phyloP scores from a whole-genome alignment of 23 tunicate species.

The Ciona savignyi region DNA sequence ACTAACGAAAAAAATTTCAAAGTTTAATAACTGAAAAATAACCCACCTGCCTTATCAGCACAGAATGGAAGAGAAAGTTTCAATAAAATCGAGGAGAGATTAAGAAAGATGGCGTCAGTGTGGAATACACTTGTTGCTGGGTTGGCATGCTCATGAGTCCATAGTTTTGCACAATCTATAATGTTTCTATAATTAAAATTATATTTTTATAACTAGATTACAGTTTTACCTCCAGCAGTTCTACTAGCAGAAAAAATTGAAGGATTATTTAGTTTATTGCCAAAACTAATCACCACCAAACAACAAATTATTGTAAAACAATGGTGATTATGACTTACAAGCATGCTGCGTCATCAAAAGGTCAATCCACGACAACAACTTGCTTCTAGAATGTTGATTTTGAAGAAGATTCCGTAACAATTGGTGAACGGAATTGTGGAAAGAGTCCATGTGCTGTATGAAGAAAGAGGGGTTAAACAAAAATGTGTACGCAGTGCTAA shows the following conservation, averaged over 20 bases:
- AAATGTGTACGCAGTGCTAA: too few relatives aligned
- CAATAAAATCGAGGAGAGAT: slow-evolving; percentile 37
- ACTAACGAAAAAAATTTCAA: not conserved
- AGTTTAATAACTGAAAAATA: not conserved
- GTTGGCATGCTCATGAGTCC: slow-evolving; percentile 42
- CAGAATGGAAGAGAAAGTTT: slow-evolving; percentile 58
- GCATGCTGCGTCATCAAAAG: not conserved
- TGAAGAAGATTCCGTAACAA: not conserved
- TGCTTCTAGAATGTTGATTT: not conserved
- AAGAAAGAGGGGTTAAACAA: too few relatives aligned
- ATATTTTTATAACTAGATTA: not conserved
- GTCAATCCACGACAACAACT: not conserved
- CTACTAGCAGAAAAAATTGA: too few relatives aligned
- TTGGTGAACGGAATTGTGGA: not conserved
- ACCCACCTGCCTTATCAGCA: not conserved
- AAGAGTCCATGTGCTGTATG: not conserved
- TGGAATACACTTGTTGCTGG: slow-evolving; percentile 13
- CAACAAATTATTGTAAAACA: too few relatives aligned
- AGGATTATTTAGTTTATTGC: too few relatives aligned
- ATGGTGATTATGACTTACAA: not conserved
- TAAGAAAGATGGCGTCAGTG: slow-evolving; percentile 37
- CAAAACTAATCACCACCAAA: too few relatives aligned
- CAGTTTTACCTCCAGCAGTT: too few relatives aligned
- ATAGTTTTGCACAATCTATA: slow-evolving; percentile 32
- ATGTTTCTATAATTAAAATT: not conserved